These are phyloP conservation scores for Drepanosiphum platanoidis DNA, from an alignment of 2,888 invertebrate genomes.

Conservation along the genomic window DNA sequence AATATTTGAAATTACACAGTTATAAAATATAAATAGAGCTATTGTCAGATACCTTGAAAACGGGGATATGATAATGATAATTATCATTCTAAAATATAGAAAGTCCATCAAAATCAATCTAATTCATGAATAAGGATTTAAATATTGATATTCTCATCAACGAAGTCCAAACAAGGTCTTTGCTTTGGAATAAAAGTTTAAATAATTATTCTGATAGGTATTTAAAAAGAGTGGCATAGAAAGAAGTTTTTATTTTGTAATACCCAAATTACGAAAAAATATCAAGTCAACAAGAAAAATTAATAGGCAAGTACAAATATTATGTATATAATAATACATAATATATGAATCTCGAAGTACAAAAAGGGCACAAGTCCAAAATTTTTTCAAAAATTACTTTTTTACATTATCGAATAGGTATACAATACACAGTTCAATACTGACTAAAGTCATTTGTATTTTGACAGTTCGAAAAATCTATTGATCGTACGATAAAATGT, in stretches of 20 bases:
- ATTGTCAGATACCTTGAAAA: no score
- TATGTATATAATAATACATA: background rate
- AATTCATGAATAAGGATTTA: background rate
- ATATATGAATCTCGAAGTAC: background rate
- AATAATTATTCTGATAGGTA: slow-evolving; percentile 32
- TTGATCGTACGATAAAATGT: no score
- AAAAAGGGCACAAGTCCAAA: no score
- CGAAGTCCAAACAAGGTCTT: slow-evolving; percentile 16
- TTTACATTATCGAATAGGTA: no score
- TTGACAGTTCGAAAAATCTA: no score
- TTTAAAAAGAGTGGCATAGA: slow-evolving; percentile 23
- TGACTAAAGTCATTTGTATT: no score
- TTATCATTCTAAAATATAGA: no score
- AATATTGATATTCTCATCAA: slow-evolving; percentile 6
- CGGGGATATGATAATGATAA: no score
- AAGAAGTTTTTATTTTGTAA: slow-evolving; percentile 26
- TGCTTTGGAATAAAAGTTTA: slow-evolving; percentile 15
- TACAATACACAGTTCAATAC: no score
- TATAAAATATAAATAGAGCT: no score
- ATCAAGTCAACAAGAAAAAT: slow-evolving; percentile 7
- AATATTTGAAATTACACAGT: no score
- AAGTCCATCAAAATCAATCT: background rate
- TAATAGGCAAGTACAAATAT: slow-evolving; percentile 2
- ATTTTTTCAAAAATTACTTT: no score
- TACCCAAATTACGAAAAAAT: slow-evolving; percentile 5